Conservation (phyloP, 2,113 vertebrate genomes). For the Bothrops jararaca region DNA sequence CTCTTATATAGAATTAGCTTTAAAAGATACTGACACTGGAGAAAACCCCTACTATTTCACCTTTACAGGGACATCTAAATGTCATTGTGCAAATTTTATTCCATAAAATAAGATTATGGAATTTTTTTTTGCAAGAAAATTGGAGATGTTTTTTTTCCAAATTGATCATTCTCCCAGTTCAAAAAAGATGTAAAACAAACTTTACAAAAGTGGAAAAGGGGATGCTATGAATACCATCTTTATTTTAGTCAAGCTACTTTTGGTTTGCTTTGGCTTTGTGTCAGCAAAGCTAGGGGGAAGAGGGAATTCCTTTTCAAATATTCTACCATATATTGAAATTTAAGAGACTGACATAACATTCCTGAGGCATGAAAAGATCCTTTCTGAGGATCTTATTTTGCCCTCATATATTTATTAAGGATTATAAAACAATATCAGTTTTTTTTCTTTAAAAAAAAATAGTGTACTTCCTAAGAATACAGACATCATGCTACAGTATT, state of each 20-base stretch:
- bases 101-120: slow-evolving; percentile 31
- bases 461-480: neutral
- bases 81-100: slow-evolving; percentile 8
- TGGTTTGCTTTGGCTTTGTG: neutral
- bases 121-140: slow-evolving; percentile 5
- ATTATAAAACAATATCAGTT: neutral
- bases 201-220: neutral
- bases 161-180: slow-evolving; percentile 10
- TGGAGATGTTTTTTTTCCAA: neutral
- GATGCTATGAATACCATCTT: neutral
- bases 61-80: slow-evolving; percentile 35
- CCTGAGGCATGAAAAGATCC: neutral
- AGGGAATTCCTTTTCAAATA: neutral
- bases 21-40: slow-evolving; percentile 30
- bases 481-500: neutral
- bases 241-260: slow-evolving; percentile 28
- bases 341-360: neutral
- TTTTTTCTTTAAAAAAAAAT: neutral
- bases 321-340: neutral
- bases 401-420: neutral
- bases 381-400: neutral
- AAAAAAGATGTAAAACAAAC: slow-evolving; percentile 15
- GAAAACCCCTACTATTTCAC: slow-evolving; percentile 37
- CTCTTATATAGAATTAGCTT: neutral
- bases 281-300: neutral